Evolutionary conservation across 2,888 invertebrate genomes (phyloP), one percentile per base, ranked within the genome.

Genomic region (Oxyteleia sp.): DNA sequence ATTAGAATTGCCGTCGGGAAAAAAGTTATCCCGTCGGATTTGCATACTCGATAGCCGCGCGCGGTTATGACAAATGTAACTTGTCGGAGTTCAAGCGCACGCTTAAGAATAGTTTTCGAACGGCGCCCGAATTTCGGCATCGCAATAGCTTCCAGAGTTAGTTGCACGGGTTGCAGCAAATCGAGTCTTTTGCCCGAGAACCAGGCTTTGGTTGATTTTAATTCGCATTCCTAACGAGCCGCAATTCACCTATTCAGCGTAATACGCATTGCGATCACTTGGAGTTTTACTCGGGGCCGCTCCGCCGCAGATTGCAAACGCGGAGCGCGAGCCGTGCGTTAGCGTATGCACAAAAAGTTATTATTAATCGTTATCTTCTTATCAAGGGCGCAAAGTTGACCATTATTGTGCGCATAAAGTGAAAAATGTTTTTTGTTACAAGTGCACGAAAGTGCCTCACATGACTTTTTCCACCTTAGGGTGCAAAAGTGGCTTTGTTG

Each of bases 231-330:
- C 74, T 64, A 71, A 80, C 66, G 69, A 75, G 72, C 66, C 78
- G 13, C 55, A 72, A 81, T 83, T 82, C 80, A 78, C 68, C 72
- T 66, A 74, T 41, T 13, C 29, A 57, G 41, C 43, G 71, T 29
- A 32, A 55, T 76, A 53, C 63, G 80, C 83, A 85, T 86, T 87
- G 84, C 55, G 83, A 80, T 80, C 83, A 68, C 79, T 74, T 75
- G 59, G 59, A 38, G 23, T 69, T 79, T 47, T 45, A 63, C 69
- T 43, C 20, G n/a, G n/a, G n/a, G 23, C 45, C 57, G 69, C 71
- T 69, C 16, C 23, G 43, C 82, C 82, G 74, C 72, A 82, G 86
- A 86, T 85, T 86, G 89, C 84, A 86, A 88, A 87, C 85, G 85
- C 75, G 57, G 10, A 66, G 11, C 66, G 63, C 80, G 26, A 18